Base-by-base conservation (phyloP, 2,888 invertebrate species). In the Meganola albula region DNA sequence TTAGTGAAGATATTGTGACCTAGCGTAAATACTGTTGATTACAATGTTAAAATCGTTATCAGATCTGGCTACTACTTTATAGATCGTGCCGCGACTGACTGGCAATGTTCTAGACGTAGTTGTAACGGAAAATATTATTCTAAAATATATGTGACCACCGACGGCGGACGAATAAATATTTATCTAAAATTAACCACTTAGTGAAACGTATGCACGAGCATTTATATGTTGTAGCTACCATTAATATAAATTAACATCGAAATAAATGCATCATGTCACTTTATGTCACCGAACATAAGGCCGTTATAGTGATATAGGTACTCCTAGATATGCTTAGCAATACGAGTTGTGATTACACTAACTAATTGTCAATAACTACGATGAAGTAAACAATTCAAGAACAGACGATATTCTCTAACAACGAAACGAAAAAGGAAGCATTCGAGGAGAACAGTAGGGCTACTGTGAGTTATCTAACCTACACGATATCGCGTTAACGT, bases 201-300 rank as follows among this genome's bases (percentile, higher is more conserved):
- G 64, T 72, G 77, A 74, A 74, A 68, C 58, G 61, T 66, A 74
- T 63, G 74, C 76, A 74, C 74, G 78, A 80, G 82, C 78, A 79
- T 80, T 80, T 75, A 78, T 65, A 73, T 76, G 72, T 79, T 79
- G 76, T 79, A 79, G 80, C 80, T 84, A 83, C 75, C 76, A 76
- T 79, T 82, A 83, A 68, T 69, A 77, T 80, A 80, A 83, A 82
- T 79, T 83, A 84, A 79, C 80, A 80, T 78, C 74, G 58, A 82
- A 82, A 84, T 85, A 85, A 85, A 85, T 85, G 85, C 85, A 84
- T 83, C 82, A 80, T 70, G 83, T 83, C 80, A 84, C 84, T 79
- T 77, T 74, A 82, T 80, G 79, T 83, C 76, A 70, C 69, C 59
- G 74, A 79, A 80, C 74, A 74, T 80, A 82, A 79, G 73, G 59